Evolutionary conservation across 2,113 vertebrate species (phyloP), one percentile per base, ranked within the genome.

Genomic region (Amazona vittata): DNA sequence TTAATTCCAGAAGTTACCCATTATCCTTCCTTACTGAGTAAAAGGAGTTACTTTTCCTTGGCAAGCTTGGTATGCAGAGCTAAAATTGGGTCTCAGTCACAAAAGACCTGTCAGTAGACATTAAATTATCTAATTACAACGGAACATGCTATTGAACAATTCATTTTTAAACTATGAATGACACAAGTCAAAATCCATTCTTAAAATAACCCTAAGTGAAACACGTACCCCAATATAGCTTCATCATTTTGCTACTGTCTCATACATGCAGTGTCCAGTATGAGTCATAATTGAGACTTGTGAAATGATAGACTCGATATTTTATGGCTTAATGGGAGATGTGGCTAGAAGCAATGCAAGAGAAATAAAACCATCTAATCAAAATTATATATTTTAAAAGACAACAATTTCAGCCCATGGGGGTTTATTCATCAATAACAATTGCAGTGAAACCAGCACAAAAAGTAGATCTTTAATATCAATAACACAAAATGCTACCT

Each of bases 401-500:
- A 81, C 59, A 94, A 94, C 64, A 96, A 68, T 97, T 95, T 96
- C 93, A 96, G 43, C 70, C 8, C 29, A 74, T 2, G 3, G 93
- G 67, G 75, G 43, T 97, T 96, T 94, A 92, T 88, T 97, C 91
- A 97, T 97, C 95, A 97, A 95, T 98, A 97, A 97, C 69, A 98
- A 97, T 91, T 95, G 96, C 89, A 83, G 71, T 28, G 76, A 97
- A 97, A 92, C 79, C 79, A 83, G 92, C 93, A 96, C 69, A 95
- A 91, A 96, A 97, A 96, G 89, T 29, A 96, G 96, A 97, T 97
- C 92, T 96, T 98, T 97, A 96, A 97, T 97, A 98, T 92, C 97
- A 97, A 95, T 97, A 97, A 96, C 88, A 95, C 86, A 97, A 97
- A 97, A 96, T 83, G 92, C 69, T 94, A 79, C 94, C 84, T 95